Evolutionary conservation across 2,113 vertebrate species (phyloP).

Genomic region (Agelaius phoeniceus): DNA sequence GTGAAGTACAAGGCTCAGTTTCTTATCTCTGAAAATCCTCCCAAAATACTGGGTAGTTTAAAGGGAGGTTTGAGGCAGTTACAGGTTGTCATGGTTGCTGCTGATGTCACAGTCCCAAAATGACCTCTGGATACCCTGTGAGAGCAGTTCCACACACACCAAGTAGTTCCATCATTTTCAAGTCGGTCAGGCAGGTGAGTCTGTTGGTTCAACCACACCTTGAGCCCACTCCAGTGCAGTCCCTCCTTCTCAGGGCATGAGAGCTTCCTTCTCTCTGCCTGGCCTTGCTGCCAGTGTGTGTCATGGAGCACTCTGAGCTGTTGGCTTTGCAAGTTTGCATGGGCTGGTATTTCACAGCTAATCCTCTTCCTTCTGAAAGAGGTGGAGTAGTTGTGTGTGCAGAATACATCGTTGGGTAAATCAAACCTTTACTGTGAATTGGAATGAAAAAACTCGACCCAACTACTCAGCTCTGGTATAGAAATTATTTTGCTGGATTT

Average conservation of each 20-base stretch:
- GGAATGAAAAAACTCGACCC: not conserved
- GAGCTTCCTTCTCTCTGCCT: not conserved
- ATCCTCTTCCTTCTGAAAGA: not conserved
- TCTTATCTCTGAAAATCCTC: not conserved
- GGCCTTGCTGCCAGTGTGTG: accelerated
- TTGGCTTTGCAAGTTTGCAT: not conserved
- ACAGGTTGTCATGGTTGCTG: not conserved
- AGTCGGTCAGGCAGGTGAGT: not conserved
- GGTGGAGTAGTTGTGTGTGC: accelerated
- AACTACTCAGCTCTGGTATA: not conserved
- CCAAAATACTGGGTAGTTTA: not conserved
- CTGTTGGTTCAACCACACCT: accelerated
- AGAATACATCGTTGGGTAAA: not conserved
- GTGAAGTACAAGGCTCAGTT: not conserved
- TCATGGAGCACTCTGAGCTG: not conserved
- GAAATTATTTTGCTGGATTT: not conserved
- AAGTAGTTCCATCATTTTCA: not conserved
- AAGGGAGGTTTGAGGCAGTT: not conserved
- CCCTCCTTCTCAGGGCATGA: not conserved
- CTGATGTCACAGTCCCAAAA: not conserved
- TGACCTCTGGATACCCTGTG: accelerated
- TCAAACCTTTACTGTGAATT: not conserved
- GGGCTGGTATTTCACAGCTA: not conserved
- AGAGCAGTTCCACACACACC: accelerated
- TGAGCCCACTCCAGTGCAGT: accelerated